These are phyloP conservation scores for Cairina moschata DNA, from an alignment of 2,113 vertebrate genomes.

Conservation along the genomic window DNA sequence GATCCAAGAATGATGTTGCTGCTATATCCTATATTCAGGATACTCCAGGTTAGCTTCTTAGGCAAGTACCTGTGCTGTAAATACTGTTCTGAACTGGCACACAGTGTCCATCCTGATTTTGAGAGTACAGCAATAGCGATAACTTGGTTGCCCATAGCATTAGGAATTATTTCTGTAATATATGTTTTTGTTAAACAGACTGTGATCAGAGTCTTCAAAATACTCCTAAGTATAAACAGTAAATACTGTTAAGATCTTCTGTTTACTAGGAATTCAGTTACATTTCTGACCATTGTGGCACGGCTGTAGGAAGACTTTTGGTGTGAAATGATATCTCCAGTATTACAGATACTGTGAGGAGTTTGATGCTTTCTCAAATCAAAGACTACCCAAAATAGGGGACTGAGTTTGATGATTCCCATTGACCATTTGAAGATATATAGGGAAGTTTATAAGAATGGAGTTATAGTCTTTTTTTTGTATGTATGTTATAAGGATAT, in stretches of 20 bases:
- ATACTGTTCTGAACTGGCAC: background rate
- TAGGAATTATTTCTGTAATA: background rate
- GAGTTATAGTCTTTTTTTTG: background rate
- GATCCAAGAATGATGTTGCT: slow-evolving; percentile 26
- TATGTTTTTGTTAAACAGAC: background rate
- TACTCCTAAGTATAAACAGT: background rate
- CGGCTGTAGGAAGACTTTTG: background rate
- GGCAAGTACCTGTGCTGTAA: slow-evolving; percentile 36
- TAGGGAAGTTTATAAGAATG: background rate
- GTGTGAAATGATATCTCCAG: background rate
- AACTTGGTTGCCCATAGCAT: background rate
- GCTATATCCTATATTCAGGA: background rate
- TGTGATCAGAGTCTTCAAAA: background rate
- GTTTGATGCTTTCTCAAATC: background rate
- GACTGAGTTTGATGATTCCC: background rate
- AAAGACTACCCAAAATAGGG: background rate
- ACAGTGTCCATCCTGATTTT: background rate
- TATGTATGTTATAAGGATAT: background rate
- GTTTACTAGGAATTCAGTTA: background rate
- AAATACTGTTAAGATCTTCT: background rate
- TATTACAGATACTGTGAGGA: background rate
- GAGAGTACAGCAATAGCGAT: background rate
- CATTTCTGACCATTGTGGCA: background rate
- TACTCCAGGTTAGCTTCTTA: slow-evolving; percentile 43
- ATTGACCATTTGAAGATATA: background rate